These are phyloP conservation scores for Notamacropus eugenii DNA, from an alignment of 2,797 vertebrate species.

Conservation along the genomic window DNA sequence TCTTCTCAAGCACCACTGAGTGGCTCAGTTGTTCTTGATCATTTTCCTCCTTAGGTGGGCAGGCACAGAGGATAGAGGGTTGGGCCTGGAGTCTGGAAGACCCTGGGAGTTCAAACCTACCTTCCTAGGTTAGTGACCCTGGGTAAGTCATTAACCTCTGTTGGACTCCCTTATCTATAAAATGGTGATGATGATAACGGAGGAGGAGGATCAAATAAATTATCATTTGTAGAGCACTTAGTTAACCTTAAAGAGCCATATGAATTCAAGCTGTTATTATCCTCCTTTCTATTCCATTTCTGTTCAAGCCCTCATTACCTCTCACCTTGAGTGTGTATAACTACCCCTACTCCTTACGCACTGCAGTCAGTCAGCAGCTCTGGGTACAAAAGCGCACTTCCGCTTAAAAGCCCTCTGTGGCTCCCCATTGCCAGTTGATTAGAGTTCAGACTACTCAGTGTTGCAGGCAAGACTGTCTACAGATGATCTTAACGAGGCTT, in stretches of 20 bases:
- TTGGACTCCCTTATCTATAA: neutral
- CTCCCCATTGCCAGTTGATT: neutral
- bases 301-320: neutral
- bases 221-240: neutral
- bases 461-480: neutral
- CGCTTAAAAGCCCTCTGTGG: neutral
- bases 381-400: neutral
- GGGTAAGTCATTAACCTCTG: neutral
- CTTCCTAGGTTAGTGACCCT: neutral
- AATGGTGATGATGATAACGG: neutral
- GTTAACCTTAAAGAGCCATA: neutral
- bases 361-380: neutral
- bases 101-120: neutral
- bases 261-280: neutral
- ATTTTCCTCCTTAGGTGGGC: neutral
- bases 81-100: neutral
- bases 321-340: neutral
- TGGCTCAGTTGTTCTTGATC: neutral
- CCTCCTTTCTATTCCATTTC: neutral
- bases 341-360: neutral
- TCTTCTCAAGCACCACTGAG: neutral
- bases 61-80: neutral
- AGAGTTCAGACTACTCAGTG: neutral
- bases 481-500: neutral
- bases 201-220: neutral